Evolutionary conservation across 2,113 vertebrate genomes (phyloP).

Genomic region (Phyllostomus discolor): DNA sequence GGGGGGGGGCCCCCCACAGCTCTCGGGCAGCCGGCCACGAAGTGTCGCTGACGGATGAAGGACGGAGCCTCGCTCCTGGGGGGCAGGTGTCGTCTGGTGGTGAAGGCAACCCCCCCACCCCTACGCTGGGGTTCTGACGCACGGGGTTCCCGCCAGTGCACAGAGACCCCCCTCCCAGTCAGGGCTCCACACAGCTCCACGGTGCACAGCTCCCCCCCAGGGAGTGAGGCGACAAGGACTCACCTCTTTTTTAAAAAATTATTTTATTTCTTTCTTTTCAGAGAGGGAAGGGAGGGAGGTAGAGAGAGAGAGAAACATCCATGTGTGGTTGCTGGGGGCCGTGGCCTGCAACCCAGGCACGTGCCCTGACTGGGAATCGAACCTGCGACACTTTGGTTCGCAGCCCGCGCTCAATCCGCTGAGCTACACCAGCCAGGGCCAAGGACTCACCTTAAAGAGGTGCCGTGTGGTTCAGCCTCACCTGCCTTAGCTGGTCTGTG

Average conservation of each 20-base stretch:
- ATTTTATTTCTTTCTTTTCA: no score
- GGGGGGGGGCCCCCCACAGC: background rate
- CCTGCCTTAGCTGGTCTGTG: accelerated
- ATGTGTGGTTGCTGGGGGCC: no score
- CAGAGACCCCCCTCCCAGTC: accelerated
- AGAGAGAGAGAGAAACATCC: no score
- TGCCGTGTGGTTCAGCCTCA: background rate
- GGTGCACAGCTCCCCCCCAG: background rate
- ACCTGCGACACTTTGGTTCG: no score
- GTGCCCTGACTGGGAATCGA: no score
- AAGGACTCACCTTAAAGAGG: background rate
- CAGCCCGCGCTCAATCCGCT: no score
- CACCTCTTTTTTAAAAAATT: no score
- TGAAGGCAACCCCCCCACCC: accelerated
- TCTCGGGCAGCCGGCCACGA: accelerated
- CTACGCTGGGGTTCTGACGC: accelerated
- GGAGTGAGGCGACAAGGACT: background rate
- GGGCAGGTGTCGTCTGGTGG: accelerated
- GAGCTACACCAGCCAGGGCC: no score
- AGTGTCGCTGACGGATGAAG: no score
- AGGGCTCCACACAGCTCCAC: background rate
- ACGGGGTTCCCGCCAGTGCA: accelerated
- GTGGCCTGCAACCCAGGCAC: no score
- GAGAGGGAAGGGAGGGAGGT: no score
- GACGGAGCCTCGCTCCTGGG: accelerated